Evolutionary conservation across 2,797 vertebrate species (phyloP), one percentile per base, ranked within the genome.

Genomic region (Labeo calbasu): DNA sequence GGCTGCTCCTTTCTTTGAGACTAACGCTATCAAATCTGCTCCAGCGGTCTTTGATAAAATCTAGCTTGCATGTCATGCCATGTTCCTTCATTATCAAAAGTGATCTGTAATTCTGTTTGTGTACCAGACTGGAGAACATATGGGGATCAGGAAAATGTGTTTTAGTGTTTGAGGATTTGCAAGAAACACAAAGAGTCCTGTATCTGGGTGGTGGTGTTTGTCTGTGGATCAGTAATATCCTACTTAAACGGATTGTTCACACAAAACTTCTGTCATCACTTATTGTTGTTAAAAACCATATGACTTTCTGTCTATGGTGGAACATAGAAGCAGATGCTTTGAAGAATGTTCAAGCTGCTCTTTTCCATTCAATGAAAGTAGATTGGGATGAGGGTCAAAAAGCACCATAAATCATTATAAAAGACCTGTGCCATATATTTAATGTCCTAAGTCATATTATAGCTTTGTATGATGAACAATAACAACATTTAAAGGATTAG

Each of bases 11-110:
- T 88, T 82, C 76, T 86, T 88, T 91, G 68, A 84, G 86, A 85
- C 83, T 89, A 86, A 88, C 85, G 85, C 86, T 61, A 50, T 80
- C 81, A 90, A 90, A 91, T 91, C 86, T 82, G 28, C 65, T 61
- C 46, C 68, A 78, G 76, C 53, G 4, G 55, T 79, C 55, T 84
- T 61, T 81, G 69, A 81, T 81, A 14, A 84, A 87, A 68, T 48
- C 63, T 70, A 83, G 55, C 23, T n/a, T 68, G 57, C 72, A 73
- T 15, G n/a, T 59, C 25, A 66, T 68, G 50, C 65, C 25, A 75
- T 69, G n/a, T 51, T 51, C 43, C 25, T 23, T 77, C 40, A 59
- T 78, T 28, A 32, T 48, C 12, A 48, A 15, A 82, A 48, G 17
- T 23, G 80, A 28, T 48, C 36, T 48, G 28, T 46, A 10, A 32